Evolutionary conservation across 2,888 invertebrate genomes (phyloP).

Genomic region (Acleris cristana): DNA sequence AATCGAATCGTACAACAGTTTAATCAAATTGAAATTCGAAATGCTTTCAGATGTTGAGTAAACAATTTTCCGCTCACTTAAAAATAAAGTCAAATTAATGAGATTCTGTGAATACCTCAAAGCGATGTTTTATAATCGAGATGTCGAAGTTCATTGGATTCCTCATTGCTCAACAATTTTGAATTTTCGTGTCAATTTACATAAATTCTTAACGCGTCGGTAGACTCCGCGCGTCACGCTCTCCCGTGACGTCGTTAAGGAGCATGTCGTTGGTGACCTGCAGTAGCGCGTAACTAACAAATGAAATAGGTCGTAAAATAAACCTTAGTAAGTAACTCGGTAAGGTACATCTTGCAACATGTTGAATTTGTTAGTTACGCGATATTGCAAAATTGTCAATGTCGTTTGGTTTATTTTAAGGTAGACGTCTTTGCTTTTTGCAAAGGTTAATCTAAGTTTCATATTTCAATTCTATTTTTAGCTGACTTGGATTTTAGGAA

Average conservation of each 20-base stretch:
- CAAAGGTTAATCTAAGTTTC: conserved; percentile 14
- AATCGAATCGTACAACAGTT: conserved; percentile 7
- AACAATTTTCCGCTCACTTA: conserved; percentile 8
- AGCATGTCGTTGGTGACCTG: background rate
- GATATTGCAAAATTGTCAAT: too few relatives aligned
- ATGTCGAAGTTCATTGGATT: conserved; percentile 27
- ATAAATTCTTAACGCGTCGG: conserved; percentile 31
- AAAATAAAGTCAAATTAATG: conserved; percentile 10
- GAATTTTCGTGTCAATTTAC: conserved; percentile 23
- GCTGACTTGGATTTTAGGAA: too few relatives aligned
- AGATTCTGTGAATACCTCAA: conserved; percentile 3
- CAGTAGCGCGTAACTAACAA: too few relatives aligned
- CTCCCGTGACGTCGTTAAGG: conserved; percentile 12
- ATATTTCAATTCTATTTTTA: too few relatives aligned
- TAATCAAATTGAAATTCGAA: conserved; percentile 4
- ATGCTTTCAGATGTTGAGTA: conserved; percentile 1
- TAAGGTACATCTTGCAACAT: too few relatives aligned
- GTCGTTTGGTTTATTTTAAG: conserved; percentile 8
- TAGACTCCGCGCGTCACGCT: conserved; percentile 22
- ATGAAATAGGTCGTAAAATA: too few relatives aligned
- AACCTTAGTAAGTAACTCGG: too few relatives aligned
- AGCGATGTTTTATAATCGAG: conserved; percentile 19
- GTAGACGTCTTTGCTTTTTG: conserved; percentile 10
- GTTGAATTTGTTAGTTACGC: too few relatives aligned
- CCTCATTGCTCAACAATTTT: conserved; percentile 27